Evolutionary conservation across 2,797 vertebrate species (phyloP).

Genomic region (Gymnopithys bicolor): DNA sequence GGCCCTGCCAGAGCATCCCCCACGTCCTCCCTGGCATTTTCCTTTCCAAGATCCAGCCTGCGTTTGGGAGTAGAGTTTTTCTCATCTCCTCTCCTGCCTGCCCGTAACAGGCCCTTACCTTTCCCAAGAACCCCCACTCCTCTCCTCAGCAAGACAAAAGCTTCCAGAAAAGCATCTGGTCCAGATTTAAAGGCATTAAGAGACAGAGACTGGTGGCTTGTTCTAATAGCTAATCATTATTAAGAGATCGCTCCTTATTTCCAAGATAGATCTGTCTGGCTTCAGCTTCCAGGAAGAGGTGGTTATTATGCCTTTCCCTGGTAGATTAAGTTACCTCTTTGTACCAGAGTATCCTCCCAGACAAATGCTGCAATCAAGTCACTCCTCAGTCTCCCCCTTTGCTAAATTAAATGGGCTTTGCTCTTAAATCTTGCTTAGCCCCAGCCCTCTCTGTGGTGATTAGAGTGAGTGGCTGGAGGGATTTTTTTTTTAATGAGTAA

Average conservation of each 20-base stretch:
- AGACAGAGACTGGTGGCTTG: conserved; percentile 48
- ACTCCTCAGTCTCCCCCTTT: conserved; percentile 30
- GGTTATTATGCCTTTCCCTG: conserved; percentile 34
- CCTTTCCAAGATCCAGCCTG: not conserved
- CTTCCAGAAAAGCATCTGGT: conserved; percentile 66
- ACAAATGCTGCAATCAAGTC: conserved; percentile 52
- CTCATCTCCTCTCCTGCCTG: not conserved
- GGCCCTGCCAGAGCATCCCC: not conserved
- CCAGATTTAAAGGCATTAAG: conserved; percentile 59
- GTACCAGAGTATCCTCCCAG: not conserved
- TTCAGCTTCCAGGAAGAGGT: conserved; percentile 55
- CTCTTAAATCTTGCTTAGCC: conserved; percentile 1
- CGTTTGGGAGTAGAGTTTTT: not conserved
- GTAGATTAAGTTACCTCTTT: conserved; percentile 48
- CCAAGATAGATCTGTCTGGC: conserved; percentile 58
- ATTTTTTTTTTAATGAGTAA: not conserved
- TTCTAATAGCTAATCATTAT: conserved; percentile 66
- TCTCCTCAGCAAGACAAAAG: conserved; percentile 7
- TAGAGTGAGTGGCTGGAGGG: not conserved
- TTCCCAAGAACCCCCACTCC: not conserved
- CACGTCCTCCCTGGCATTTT: not conserved
- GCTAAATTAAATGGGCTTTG: not conserved
- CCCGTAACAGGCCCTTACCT: not conserved
- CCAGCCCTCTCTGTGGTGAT: not conserved
- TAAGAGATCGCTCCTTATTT: conserved; percentile 50